Evolutionary conservation across 2,888 invertebrate genomes (phyloP).

Genomic region (Zaprionus lineosus): DNA sequence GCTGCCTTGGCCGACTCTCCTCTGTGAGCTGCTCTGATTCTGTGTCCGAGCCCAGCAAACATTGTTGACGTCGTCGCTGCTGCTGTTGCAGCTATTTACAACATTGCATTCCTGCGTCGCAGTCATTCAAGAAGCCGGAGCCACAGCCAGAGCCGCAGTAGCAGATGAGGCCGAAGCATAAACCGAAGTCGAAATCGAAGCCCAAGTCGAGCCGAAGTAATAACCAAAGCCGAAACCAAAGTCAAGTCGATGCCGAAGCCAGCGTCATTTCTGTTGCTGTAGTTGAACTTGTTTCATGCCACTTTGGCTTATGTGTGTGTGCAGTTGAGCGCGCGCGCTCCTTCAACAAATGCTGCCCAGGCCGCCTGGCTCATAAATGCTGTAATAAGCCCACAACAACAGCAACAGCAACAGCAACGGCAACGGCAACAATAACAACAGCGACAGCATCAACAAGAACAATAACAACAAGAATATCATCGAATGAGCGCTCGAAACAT

Average conservation of each 20-base stretch:
- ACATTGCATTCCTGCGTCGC: constrained; percentile 72
- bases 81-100: constrained; percentile 63
- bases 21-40: constrained; percentile 66
- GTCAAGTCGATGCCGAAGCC: constrained; percentile 14
- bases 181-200: constrained; percentile 14
- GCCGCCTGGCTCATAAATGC: constrained; percentile 65
- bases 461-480: constrained; percentile 28
- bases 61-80: constrained; percentile 57
- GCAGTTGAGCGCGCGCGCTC: constrained; percentile 56
- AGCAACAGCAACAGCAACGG: constrained; percentile 41
- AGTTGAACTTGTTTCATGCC: constrained; percentile 71
- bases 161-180: too few relatives aligned
- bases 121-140: constrained; percentile 69
- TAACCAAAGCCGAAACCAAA: constrained; percentile 17
- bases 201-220: constrained; percentile 16
- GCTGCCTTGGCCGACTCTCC: constrained; percentile 40
- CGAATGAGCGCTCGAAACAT: constrained; percentile 61
- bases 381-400: constrained; percentile 67
- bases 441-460: constrained; percentile 41
- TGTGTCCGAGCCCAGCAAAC: constrained; percentile 53
- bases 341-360: constrained; percentile 50
- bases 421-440: constrained; percentile 28
- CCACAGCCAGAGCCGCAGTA: constrained; percentile 21
- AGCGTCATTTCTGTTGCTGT: neutral
- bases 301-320: constrained; percentile 61